A percentile compares a stretch with the other conserved stretches of the same genome.
These are phyloP conservation scores for Bufo gargarizans DNA, from an alignment of 2,113 vertebrate genomes.

Conservation along the genomic window DNA sequence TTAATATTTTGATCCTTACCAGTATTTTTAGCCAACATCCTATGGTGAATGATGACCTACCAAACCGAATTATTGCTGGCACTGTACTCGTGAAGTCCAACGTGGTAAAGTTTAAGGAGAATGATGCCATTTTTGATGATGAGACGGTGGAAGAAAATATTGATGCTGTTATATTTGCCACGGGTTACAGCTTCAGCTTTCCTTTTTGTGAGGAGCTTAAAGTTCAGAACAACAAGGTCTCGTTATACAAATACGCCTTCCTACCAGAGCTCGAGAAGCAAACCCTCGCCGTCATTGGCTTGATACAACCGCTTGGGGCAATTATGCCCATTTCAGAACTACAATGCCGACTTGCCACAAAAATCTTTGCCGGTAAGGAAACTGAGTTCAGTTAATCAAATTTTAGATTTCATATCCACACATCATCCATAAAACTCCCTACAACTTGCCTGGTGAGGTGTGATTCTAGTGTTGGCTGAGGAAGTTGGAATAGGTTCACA, in stretches of 20 bases:
- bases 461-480: too few relatives aligned
- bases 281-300: constrained; percentile 75
- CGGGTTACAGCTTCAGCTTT: constrained; percentile 74
- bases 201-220: constrained; percentile 73
- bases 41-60: constrained; percentile 78
- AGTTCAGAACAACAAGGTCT: constrained; percentile 62
- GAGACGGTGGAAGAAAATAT: constrained; percentile 74
- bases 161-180: constrained; percentile 82
- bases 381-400: too few relatives aligned
- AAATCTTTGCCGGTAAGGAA: constrained; percentile 71
- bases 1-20: neutral
- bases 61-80: constrained; percentile 81
- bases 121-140: constrained; percentile 78
- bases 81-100: constrained; percentile 75
- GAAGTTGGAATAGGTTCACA: too few relatives aligned
- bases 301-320: constrained; percentile 69
- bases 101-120: constrained; percentile 73
- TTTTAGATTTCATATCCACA: too few relatives aligned
- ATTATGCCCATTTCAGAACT: constrained; percentile 75
- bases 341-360: constrained; percentile 76
- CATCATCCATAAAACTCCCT: too few relatives aligned
- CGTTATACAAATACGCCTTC: constrained; percentile 75
- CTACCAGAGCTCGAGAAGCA: constrained; percentile 70
- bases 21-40: constrained; percentile 66
- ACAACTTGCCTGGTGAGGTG: too few relatives aligned